Base-by-base conservation (phyloP, 1,140 invertebrate genomes). In the Lepidostoma basale region DNA sequence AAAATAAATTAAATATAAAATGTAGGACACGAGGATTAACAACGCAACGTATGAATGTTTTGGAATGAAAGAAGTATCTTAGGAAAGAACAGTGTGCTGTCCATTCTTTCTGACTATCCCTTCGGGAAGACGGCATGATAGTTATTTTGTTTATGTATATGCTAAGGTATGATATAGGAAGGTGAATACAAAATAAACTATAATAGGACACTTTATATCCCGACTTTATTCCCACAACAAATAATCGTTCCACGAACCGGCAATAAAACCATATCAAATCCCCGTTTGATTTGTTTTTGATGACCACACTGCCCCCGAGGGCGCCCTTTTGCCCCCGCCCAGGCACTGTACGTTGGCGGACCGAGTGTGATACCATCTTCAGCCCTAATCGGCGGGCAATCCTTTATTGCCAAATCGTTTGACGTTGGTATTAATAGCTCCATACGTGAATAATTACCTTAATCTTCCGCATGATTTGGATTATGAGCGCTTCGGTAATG, bases 211-310 rank as follows among this genome's bases (percentile, higher is more conserved):
- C 30, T 33, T 5, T 33, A 33, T 6, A 33, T 33, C 9, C 26
- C n/a, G 20, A 33, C 40, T 40, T 10, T 67, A 68, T 68, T 68
- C 66, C 66, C 66, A 49, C 44, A 44, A 28, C 39, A 62, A 62
- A 44, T 44, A 44, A 44, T 30, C 59, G 36, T 25, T 42, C 62
- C 59, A 39, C 49, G 45, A 22, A 23, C 20, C 39, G 47, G 59
- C 69, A 71, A 68, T 68, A 71, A 71, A 71, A 71, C 58, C 54
- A 65, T 56, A 64, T 63, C 69, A 68, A 68, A 45, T 22, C 42
- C 44, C 44, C 25, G 39, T 42, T 60, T 68, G 65, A 71, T 71
- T 71, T 59, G 64, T 67, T 71, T 71, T 71, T 63, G 59, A 67
- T 67, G 65, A 56, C 65, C 14, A 10, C 12, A 63, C 25, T 42